Evolutionary conservation across 2,888 invertebrate genomes (phyloP).

Genomic region (Dicyrtoma fusca): DNA sequence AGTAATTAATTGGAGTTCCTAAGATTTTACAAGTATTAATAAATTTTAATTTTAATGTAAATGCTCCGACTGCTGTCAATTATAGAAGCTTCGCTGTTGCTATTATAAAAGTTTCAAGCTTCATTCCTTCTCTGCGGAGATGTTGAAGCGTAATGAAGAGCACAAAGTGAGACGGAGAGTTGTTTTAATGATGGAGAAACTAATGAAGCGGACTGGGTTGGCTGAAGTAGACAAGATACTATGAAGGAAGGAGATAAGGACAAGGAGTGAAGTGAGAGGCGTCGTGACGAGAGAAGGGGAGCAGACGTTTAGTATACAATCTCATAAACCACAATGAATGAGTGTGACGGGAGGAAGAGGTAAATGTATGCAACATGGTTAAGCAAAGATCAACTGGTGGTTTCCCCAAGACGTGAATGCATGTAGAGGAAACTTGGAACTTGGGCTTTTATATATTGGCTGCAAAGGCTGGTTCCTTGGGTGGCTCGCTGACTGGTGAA

Average conservation of each 20-base stretch:
- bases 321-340: constrained; percentile 27
- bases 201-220: no score
- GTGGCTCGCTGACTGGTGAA: background rate
- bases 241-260: background rate
- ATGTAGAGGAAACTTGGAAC: constrained; percentile 19
- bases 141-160: no score
- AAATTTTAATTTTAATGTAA: no score
- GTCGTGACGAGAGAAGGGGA: background rate
- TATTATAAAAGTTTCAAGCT: no score
- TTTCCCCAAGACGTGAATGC: constrained; percentile 40
- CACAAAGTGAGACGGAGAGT: no score
- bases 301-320: constrained; percentile 16
- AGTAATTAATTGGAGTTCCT: no score
- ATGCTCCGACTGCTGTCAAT: no score
- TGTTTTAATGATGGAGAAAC: no score
- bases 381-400: constrained; percentile 51
- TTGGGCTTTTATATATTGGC: background rate
- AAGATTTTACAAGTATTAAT: no score
- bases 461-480: background rate
- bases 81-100: no score
- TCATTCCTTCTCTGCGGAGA: no score
- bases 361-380: constrained; percentile 33
- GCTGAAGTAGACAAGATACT: background rate
- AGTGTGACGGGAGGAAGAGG: constrained; percentile 10
- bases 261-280: background rate